Conservation (phyloP, 2,113 vertebrate genomes). For the Labeo rohita region DNA sequence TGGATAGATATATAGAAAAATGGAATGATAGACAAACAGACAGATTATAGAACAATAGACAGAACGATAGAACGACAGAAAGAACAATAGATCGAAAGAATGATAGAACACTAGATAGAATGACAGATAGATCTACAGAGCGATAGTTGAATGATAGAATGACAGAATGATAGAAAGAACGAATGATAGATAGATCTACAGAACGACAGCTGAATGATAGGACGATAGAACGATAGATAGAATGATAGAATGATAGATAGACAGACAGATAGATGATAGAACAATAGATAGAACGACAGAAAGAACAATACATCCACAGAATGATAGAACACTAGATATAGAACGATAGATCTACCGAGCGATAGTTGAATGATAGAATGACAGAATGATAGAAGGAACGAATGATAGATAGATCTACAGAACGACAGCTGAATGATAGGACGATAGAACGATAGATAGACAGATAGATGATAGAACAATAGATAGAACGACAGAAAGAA, state of each 20-base stretch:
- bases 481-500: too few relatives aligned
- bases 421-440: neutral
- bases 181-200: neutral
- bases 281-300: too few relatives aligned
- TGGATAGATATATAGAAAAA: neutral
- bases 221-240: neutral
- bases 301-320: too few relatives aligned
- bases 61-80: too few relatives aligned
- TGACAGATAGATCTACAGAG: too few relatives aligned
- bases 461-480: neutral
- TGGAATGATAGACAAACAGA: neutral
- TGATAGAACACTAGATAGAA: too few relatives aligned
- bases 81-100: too few relatives aligned
- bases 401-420: neutral
- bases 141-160: too few relatives aligned
- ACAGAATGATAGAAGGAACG: neutral
- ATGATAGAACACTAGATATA: too few relatives aligned
- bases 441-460: neutral
- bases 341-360: neutral
- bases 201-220: neutral
- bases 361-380: neutral
- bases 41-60: too few relatives aligned
- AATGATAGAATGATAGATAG: neutral
- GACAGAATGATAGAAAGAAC: too few relatives aligned
- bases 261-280: neutral